Conservation (phyloP, 2,797 vertebrate species). For the Masticophis lateralis region DNA sequence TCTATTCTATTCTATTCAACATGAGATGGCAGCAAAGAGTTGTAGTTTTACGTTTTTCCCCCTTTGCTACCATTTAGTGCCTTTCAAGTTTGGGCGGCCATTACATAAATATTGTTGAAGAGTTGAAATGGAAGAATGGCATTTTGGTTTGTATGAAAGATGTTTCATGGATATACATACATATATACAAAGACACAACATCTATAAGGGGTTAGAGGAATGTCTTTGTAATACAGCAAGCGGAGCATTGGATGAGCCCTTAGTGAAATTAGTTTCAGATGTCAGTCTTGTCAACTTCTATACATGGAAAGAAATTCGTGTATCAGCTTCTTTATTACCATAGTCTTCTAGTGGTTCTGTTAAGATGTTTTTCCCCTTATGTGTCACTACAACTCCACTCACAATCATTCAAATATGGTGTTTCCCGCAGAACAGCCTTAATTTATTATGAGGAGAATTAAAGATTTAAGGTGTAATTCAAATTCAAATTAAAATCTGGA, state of each 20-base stretch:
- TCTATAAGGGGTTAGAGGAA: not conserved
- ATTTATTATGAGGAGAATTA: not conserved
- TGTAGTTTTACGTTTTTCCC: too few relatives aligned
- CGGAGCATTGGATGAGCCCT: not conserved
- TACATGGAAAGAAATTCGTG: not conserved
- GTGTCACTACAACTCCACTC: not conserved
- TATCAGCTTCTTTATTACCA: not conserved
- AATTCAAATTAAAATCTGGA: constrained; percentile 54
- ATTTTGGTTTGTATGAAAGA: too few relatives aligned
- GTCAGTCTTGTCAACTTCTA: not conserved
- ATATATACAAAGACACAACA: not conserved
- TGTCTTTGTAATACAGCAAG: not conserved
- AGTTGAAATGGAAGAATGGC: too few relatives aligned
- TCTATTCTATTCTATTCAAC: not conserved
- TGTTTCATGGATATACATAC: too few relatives aligned
- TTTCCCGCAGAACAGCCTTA: constrained; percentile 23
- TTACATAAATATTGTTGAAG: too few relatives aligned
- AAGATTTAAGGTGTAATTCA: constrained; percentile 30
- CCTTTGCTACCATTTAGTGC: too few relatives aligned
- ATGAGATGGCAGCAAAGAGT: not conserved
- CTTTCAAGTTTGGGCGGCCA: too few relatives aligned
- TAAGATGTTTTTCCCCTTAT: not conserved
- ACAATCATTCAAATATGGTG: not conserved
- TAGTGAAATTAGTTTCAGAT: not conserved
- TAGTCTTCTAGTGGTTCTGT: not conserved